Percentiles rank a stretch among this genome's conserved stretches.
These are phyloP conservation scores for Hirtodrosophila confusa DNA, from an alignment of 2,888 invertebrate species.

Conservation along the genomic window DNA sequence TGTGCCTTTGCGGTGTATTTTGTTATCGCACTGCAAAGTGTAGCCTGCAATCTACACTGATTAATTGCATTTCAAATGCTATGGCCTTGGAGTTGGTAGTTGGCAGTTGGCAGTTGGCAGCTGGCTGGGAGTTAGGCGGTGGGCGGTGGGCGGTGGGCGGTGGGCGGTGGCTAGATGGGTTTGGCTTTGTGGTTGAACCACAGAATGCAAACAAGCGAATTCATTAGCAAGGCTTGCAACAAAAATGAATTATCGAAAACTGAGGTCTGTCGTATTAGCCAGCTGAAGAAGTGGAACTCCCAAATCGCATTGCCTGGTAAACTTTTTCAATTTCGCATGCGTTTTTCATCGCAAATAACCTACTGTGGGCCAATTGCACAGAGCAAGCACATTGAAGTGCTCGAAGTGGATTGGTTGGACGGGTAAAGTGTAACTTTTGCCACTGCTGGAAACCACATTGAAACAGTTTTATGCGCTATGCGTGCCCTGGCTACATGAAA, in stretches of 20 bases:
- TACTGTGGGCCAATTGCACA: conserved; percentile 1
- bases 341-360: conserved; percentile 38
- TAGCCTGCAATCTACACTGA: conserved; percentile 61
- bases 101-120: not conserved
- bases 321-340: conserved; percentile 75
- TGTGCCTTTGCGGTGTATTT: conserved; percentile 44
- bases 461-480: conserved; percentile 75
- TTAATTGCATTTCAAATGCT: conserved; percentile 76
- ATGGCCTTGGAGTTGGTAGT: conserved; percentile 42
- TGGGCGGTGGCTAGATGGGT: not conserved
- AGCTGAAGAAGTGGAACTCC: conserved; percentile 24
- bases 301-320: conserved; percentile 42
- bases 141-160: not conserved
- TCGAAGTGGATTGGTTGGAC: conserved; percentile 7
- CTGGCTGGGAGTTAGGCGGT: not conserved
- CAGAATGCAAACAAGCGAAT: conserved; percentile 62
- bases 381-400: conserved; percentile 23
- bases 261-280: conserved; percentile 28
- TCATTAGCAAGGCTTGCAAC: conserved; percentile 63
- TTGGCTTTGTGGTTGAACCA: conserved; percentile 30
- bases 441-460: conserved; percentile 46
- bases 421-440: conserved; percentile 58
- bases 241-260: conserved; percentile 47
- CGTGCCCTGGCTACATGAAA: conserved; percentile 75
- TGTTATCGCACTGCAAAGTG: conserved; percentile 49